Evolutionary conservation across 2,888 invertebrate genomes (phyloP), one percentile per base, ranked within the genome.

Genomic region (Caenorhabditis uteleia): DNA sequence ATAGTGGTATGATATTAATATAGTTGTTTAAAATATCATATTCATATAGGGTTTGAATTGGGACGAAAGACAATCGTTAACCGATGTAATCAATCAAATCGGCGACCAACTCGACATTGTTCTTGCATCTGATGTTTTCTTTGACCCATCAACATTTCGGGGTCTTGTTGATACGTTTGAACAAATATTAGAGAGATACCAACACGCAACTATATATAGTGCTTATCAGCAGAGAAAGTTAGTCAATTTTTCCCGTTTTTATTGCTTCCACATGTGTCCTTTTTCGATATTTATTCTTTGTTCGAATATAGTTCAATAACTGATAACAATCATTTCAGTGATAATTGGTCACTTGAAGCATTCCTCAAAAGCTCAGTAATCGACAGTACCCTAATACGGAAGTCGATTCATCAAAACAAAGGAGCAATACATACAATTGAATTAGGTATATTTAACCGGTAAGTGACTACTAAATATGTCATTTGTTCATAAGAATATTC

Each of bases 71-170:
- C 18, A 31, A 20, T 55, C 38, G 3, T 33, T 56, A 4, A 12
- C 46, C 7, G 12, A 25, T 8, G 23, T 51, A 5, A 42, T 64
- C 33, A n/a, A n/a, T n/a, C 42, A n/a, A 23, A 54, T 40, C 29
- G 29, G 46, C 21, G 44, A 42, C 16, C 21, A 40, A 10, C 27
- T 79, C 20, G 77, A 78, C 47, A 48, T 60, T 27, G 55, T 80
- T 23, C 25, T 80, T 26, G 80, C 72, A 1, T 79, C 80, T 18
- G 80, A 80, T 59, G 75, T 80, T 3, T 80, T 81, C 53, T 81
- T 71, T 59, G 77, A 78, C 45, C 71, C 77, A 16, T 46, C 55
- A 14, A 70, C 76, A 5, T 81, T 79, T 61, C 44, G 51, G 12
- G 43, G 68, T 14, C 60, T 80, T 14, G 33, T 77, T 18, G 45